These are phyloP conservation scores for Mythimna pallens DNA, from an alignment of 2,888 invertebrate genomes.

Conservation along the genomic window DNA sequence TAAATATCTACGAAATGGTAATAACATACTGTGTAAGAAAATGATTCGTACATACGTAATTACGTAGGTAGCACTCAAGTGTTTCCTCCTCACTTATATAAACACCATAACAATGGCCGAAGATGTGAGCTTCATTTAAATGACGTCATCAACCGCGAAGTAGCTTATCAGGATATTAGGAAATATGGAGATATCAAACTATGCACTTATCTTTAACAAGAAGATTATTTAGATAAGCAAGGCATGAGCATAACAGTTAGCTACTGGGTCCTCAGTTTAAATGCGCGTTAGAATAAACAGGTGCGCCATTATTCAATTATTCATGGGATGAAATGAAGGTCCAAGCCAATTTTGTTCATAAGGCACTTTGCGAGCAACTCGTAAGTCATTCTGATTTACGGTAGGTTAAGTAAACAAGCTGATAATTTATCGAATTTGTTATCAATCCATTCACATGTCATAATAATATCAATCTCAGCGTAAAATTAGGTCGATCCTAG, in stretches of 20 bases:
- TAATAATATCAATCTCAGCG: conserved; percentile 14
- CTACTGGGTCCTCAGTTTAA: conserved; percentile 9
- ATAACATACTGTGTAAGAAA: conserved; percentile 35
- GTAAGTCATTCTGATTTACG: conserved; percentile 3
- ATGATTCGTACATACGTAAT: conserved; percentile 17
- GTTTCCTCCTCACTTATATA: conserved; percentile 35
- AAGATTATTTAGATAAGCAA: conserved; percentile 55
- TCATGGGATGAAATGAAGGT: neutral
- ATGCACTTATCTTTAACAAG: conserved; percentile 50
- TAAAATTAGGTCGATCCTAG: conserved; percentile 33
- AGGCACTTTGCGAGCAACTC: neutral
- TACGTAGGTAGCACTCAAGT: conserved; percentile 24
- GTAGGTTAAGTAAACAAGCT: conserved; percentile 11
- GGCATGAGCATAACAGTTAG: conserved; percentile 31
- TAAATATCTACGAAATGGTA: conserved; percentile 11
- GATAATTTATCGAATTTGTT: conserved; percentile 21
- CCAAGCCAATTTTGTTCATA: neutral
- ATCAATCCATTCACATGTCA: conserved; percentile 6
- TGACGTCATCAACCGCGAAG: conserved; percentile 34
- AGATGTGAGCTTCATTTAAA: conserved; percentile 17
- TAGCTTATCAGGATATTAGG: conserved; percentile 34
- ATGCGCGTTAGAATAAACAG: neutral
- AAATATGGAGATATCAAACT: conserved; percentile 40
- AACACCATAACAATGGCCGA: conserved; percentile 23
- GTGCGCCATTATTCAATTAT: conserved; percentile 1